Percentiles rank a stretch among this genome's conserved stretches.
These are phyloP conservation scores for Parelbella ahira DNA, from an alignment of 2,888 invertebrate genomes.

Conservation along the genomic window DNA sequence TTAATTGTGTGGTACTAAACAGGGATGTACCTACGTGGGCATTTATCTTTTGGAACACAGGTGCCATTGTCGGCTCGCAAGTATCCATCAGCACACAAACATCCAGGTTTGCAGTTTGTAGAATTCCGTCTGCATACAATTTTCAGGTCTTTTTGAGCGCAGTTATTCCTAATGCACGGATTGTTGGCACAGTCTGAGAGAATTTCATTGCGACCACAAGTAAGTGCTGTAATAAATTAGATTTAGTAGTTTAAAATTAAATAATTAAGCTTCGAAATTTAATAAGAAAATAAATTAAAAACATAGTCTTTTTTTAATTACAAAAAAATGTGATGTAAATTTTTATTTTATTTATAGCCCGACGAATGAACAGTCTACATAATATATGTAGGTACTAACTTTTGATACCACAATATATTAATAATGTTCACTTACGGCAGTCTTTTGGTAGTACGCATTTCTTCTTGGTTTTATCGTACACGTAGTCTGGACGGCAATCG, in stretches of 20 bases:
- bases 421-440: constrained; percentile 34
- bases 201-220: constrained; percentile 4
- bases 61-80: constrained; percentile 32
- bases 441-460: constrained; percentile 35
- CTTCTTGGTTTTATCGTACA: constrained; percentile 26
- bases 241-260: no score
- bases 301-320: no score
- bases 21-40: constrained; percentile 20
- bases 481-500: constrained; percentile 32
- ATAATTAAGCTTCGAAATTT: no score
- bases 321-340: no score
- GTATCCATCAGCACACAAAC: constrained; percentile 41
- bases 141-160: constrained; percentile 1
- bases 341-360: no score
- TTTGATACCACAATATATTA: no score
- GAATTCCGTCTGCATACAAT: constrained; percentile 4
- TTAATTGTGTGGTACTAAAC: no score
- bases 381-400: no score
- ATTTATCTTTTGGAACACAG: constrained; percentile 36
- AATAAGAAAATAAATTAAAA: no score
- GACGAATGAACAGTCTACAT: no score
- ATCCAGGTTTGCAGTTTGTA: constrained; percentile 36
- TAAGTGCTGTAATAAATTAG: not conserved
- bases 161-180: constrained; percentile 1
- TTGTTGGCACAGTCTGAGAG: constrained; percentile 1